Base-by-base conservation (phyloP, 2,113 vertebrate genomes). In the Notothenia rossii region DNA sequence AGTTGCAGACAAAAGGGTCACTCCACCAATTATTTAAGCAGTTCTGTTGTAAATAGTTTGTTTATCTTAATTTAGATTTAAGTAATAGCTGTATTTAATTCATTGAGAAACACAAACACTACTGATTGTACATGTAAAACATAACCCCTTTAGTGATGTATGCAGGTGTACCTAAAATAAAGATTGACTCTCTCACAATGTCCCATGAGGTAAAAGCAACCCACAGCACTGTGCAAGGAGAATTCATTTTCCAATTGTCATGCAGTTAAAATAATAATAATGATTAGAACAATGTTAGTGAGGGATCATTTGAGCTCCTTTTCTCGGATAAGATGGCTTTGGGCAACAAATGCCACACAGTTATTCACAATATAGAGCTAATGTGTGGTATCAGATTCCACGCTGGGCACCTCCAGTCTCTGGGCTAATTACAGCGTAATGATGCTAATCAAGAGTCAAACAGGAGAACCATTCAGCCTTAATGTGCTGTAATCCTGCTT, bases 401-500 rank as follows among this genome's bases (percentile, higher is more conserved):
- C 9, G 18, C 20, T 36, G 15, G 58, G 68, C 18, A 17, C 55
- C 36, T 74, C 49, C 63, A 79, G 72, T 88, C 78, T 66, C 4
- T 40, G 76, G 77, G 51, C 72, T 89, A 88, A 89, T 91, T 85
- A 80, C 63, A 53, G 77, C 72, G 46, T 92, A 92, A 93, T 90
- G 86, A 86, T 84, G 81, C 82, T 74, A 87, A 87, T 90, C 86
- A 90, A 81, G 83, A 87, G 86, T 77, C 58, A 81, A 76, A 88
- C 81, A 85, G 79, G 62, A 73, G 80, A 78, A 86, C 79, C 83
- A 79, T 82, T 88, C 70, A 86, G 49, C 60, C 40, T 14, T 75
- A 83, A 86, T 85, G 88, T 85, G 88, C 74, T 84, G 81, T 90
- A 87, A 92, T 92, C 60, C 86, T 72, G 78, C 79, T 86, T 64